A percentile compares a stretch with the other conserved stretches of the same genome.
Evolutionary conservation across 2,888 invertebrate species (phyloP).

Genomic region (Agrotis clavis): DNA sequence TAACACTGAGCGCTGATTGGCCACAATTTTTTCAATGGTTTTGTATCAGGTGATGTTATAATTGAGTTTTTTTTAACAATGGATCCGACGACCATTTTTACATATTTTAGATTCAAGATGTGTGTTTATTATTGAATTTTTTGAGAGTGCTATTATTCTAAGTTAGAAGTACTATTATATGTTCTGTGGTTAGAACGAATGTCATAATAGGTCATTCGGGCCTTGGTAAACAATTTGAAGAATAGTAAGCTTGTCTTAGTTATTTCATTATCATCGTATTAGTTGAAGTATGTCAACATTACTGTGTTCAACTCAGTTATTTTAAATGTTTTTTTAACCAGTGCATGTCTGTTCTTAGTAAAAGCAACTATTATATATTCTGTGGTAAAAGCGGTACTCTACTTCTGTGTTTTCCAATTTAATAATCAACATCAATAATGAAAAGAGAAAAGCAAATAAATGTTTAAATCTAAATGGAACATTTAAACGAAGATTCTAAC

Average conservation of each 20-base stretch:
- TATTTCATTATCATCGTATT: constrained; percentile 14
- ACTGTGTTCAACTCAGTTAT: no score
- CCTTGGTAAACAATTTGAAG: constrained; percentile 13
- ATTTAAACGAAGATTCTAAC: no score
- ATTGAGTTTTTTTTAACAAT: constrained; percentile 32
- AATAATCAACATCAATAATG: not conserved
- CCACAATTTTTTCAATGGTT: constrained; percentile 45
- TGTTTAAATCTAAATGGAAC: no score
- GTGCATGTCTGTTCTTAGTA: not conserved
- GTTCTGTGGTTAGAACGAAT: no score
- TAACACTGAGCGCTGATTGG: constrained; percentile 48
- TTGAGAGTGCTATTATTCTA: constrained; percentile 11
- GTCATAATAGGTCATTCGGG: not conserved
- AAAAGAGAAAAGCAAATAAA: not conserved
- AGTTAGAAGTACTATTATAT: no score
- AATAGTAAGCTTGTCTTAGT: not conserved
- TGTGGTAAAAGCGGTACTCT: no score
- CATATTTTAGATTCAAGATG: constrained; percentile 22
- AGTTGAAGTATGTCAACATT: not conserved
- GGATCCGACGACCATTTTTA: constrained; percentile 13
- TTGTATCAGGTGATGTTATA: constrained; percentile 41
- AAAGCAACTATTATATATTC: no score
- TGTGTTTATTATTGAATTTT: constrained; percentile 22
- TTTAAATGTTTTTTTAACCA: not conserved
- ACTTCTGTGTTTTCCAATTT: no score